A percentile compares a stretch with the other conserved stretches of the same genome.
Conservation (phyloP, 2,113 vertebrate genomes). For the Mus spicilegus region DNA sequence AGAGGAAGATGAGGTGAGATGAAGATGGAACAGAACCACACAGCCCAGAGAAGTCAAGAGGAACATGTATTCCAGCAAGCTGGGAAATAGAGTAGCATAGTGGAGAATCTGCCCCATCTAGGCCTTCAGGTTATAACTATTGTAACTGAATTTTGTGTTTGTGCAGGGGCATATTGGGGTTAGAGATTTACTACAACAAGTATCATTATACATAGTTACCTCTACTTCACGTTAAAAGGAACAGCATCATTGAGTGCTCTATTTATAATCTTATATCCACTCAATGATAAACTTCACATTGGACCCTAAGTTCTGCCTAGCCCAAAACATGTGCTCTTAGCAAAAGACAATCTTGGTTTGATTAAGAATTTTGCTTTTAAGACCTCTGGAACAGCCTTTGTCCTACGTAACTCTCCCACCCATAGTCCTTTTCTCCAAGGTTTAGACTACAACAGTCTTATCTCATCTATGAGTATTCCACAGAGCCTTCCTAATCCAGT, state of each 20-base stretch:
- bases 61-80: too few species aligned
- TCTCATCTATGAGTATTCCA: neutral
- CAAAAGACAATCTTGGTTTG: neutral
- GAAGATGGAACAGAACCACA: too few species aligned
- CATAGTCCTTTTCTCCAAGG: neutral
- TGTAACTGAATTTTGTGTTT: too few species aligned
- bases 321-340: neutral
- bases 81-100: too few species aligned
- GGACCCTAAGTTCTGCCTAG: neutral
- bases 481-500: neutral
- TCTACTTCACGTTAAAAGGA: slow-evolving; percentile 4
- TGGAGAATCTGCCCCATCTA: too few species aligned
- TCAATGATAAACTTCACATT: neutral
- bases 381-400: neutral
- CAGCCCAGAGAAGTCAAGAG: too few species aligned
- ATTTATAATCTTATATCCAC: neutral
- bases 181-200: neutral
- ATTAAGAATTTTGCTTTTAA: neutral
- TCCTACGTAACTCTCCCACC: neutral
- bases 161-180: too few species aligned
- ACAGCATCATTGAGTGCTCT: neutral
- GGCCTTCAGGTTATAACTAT: too few species aligned
- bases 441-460: neutral
- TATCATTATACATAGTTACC: neutral
- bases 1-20: too few species aligned